Evolutionary conservation across 1,140 invertebrate genomes (phyloP), one percentile per base, ranked within the genome.

Genomic region (Drosophila seguyi): DNA sequence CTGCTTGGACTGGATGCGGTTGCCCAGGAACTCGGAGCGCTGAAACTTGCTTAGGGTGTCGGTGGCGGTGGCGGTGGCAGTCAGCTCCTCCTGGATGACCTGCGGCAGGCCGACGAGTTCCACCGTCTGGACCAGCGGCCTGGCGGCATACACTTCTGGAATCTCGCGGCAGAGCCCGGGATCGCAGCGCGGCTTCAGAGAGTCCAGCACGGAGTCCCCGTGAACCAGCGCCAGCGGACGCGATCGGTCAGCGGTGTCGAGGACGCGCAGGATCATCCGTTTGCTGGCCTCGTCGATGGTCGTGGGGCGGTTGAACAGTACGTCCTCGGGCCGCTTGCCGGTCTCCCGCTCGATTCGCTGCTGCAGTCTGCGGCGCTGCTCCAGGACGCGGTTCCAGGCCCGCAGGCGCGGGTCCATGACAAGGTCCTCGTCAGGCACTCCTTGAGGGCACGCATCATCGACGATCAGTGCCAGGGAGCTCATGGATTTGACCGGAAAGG

Each of bases 241-340:
- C 45, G 60, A 25, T 4, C 85, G 77, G 31, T 84, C 72, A 2
- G 90, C 78, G 44, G 72, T 67, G 31, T 92, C 85, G 7, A 92
- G 36, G 13, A 92, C 20, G 7, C 73, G 69, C 6, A 79, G 39
- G 4, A 92, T 52, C 48, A 82, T 91, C 29, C 72, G 58, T 31
- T 90, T 92, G 42, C 75, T 56, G 38, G 45, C 56, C 27, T 66
- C 50, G 50, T 92, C 78, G n/a, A 91, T 71, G 38, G 85, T 90
- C 0, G 55, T 36, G 18, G 57, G 65, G 3, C 83, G 90, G 75
- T 92, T 91, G 47, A 85, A 91, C n/a, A 90, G 78, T 3, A 92
- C 69, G 38, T 87, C 75, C n/a, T 76, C 63, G 4, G 73, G 42
- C 2, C 57, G 56, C 31, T 92, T 92, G 1, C 77, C 80, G 0